A percentile compares a stretch with the other conserved stretches of the same genome.
These are phyloP conservation scores for Halcyon smyrnensis DNA, from an alignment of 2,797 vertebrate genomes.

Conservation along the genomic window DNA sequence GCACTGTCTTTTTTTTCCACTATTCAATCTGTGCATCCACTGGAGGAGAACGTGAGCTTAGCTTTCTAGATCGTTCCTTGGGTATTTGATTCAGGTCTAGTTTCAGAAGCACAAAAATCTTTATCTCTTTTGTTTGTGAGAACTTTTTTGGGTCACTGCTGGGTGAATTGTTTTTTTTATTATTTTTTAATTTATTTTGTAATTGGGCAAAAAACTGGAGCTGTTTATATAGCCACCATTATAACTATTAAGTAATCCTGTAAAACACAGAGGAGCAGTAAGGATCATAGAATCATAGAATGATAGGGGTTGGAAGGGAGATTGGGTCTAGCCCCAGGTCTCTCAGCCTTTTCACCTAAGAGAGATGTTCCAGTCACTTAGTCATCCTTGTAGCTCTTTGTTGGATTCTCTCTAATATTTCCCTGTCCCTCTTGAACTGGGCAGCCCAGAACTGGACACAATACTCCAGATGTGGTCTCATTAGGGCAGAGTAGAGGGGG, in stretches of 20 bases:
- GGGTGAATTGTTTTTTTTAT: not conserved
- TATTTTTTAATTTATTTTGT: not conserved
- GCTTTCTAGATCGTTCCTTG: not conserved
- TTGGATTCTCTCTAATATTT: too few relatives aligned
- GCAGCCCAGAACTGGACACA: too few relatives aligned
- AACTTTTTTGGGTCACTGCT: not conserved
- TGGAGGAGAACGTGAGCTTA: not conserved
- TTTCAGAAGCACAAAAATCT: not conserved
- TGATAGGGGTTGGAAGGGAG: too few relatives aligned
- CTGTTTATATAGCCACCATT: not conserved
- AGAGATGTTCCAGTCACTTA: too few relatives aligned
- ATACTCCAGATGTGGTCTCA: too few relatives aligned
- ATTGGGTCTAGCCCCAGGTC: too few relatives aligned
- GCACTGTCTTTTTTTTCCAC: fast-evolving
- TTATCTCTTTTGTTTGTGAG: not conserved
- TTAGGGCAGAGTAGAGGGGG: too few relatives aligned
- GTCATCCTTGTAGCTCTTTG: too few relatives aligned
- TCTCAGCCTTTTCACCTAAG: too few relatives aligned
- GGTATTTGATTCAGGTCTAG: not conserved
- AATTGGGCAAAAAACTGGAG: too few relatives aligned
- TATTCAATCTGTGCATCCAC: fast-evolving
- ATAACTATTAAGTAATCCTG: not conserved
- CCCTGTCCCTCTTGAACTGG: too few relatives aligned
- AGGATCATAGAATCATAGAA: too few relatives aligned
- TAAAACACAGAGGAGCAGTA: not conserved